Percentiles rank a stretch among this genome's conserved stretches.
Conservation (phyloP, 2,113 vertebrate species). For the Neogobius melanostomus region DNA sequence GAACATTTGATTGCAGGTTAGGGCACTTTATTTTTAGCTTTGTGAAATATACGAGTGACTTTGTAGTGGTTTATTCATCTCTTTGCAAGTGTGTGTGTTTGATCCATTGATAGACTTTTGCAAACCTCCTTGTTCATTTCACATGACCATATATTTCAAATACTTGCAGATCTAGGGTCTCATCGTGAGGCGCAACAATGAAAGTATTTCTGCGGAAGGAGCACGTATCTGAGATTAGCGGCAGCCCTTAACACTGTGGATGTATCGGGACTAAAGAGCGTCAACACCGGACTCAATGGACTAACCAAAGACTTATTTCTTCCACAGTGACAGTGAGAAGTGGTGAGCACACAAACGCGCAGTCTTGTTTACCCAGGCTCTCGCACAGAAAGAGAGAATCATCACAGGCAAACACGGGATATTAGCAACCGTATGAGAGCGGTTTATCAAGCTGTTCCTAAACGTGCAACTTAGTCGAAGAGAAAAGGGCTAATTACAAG, state of each 20-base stretch:
- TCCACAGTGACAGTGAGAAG: conserved; percentile 71
- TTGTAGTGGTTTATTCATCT: too few species aligned
- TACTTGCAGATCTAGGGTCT: neutral
- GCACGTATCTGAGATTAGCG: conserved; percentile 67
- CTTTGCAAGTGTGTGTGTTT: conserved; percentile 23
- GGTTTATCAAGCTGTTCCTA: neutral
- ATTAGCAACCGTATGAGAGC: neutral
- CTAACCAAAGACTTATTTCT: conserved; percentile 69
- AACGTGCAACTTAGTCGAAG: too few species aligned
- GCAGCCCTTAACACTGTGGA: conserved; percentile 48
- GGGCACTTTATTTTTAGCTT: neutral
- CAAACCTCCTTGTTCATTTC: neutral
- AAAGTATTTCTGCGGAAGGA: conserved; percentile 59
- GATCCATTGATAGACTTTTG: neutral
- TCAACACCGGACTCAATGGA: conserved; percentile 70
- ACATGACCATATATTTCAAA: neutral
- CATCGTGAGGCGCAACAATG: conserved; percentile 36
- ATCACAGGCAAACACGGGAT: conserved; percentile 2
- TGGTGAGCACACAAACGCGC: conserved; percentile 62
- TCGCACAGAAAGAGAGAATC: conserved; percentile 27
- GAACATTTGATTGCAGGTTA: neutral
- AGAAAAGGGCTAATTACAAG: neutral
- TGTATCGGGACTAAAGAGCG: conserved; percentile 60
- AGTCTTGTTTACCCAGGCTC: conserved; percentile 47
- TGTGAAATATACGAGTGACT: neutral